Base-by-base conservation (phyloP, 2,888 invertebrate species). In the Orthosia gracilis region DNA sequence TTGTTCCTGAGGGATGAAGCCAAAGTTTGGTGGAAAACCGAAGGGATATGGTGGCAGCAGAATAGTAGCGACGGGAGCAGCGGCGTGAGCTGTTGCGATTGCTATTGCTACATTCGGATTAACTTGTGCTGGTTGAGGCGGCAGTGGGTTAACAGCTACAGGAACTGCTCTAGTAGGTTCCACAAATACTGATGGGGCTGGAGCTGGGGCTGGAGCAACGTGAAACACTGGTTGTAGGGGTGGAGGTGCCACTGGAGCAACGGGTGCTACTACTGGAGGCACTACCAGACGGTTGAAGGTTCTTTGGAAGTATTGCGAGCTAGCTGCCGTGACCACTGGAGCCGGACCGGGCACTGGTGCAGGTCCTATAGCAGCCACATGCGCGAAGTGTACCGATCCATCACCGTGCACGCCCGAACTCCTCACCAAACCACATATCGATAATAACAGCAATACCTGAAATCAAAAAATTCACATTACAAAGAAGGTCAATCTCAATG, bases 241-340 rank as follows among this genome's bases (percentile, higher is more conserved):
- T 45, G 82, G 82, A 59, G 87, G 76, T 21, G 57, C 77, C 0
- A 78, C 74, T 0, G 91, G 79, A 49, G 76, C 80, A n/a, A 83
- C 77, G 21, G 90, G 78, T 45, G 78, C 80, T 26, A 82, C 82
- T 15, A 57, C 71, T 72, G 73, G 81, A 57, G 94, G 93, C 13
- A 93, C 92, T 4, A 96, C 92, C 57, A 95, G 89, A 47, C 93
- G 94, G 88, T 98, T 97, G 92, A 97, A 97, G 61, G 97, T 97
- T 82, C 97, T 96, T 68, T 97, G 97, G 84, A 98, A 96, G 78
- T 97, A 97, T 91, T 98, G 98, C 59, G 97, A 97, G 90, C 98
- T 98, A 71, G 97, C 96, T 2, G 98, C 97, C 0, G 98, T 97
- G 9, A 97, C 97, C 54, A 97, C 96, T 15, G 97, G 97, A 1